Evolutionary conservation across 2,797 vertebrate genomes (phyloP).

Genomic region (Gymnothorax javanicus): DNA sequence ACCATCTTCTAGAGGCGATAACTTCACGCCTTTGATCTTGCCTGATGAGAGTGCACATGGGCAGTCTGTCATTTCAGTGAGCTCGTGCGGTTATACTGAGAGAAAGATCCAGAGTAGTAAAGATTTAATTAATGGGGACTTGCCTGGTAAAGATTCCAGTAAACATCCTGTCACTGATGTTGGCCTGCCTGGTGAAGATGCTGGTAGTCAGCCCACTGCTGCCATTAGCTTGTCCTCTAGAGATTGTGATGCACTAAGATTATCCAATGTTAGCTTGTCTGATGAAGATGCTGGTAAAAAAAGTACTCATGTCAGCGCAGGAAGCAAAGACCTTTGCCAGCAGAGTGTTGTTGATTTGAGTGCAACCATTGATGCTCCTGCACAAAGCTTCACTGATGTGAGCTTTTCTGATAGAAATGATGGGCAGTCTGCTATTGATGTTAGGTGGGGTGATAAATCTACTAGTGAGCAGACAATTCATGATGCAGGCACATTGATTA

Average conservation of each 20-base stretch:
- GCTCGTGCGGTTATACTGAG: neutral
- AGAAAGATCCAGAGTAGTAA: neutral
- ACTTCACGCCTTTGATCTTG: no score
- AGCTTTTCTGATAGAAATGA: neutral
- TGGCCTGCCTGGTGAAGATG: neutral
- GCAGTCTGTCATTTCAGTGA: neutral
- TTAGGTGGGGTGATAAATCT: constrained; percentile 17
- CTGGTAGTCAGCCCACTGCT: neutral
- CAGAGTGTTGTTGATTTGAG: neutral
- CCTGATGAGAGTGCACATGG: neutral
- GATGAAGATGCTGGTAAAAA: neutral
- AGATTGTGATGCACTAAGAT: neutral
- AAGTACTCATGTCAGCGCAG: neutral
- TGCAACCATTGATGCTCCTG: neutral
- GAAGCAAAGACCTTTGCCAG: no score
- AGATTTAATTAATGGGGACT: neutral
- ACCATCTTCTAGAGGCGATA: neutral
- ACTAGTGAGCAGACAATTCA: constrained; percentile 37
- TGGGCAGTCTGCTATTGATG: neutral
- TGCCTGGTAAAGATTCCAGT: neutral
- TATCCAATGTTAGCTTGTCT: neutral
- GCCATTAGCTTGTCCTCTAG: neutral
- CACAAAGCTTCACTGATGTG: neutral
- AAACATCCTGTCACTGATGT: neutral
- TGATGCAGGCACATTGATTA: constrained; percentile 22